phyloP scores from a whole-genome alignment of 1,140 invertebrate genomes.

The Subanguina moxae region DNA sequence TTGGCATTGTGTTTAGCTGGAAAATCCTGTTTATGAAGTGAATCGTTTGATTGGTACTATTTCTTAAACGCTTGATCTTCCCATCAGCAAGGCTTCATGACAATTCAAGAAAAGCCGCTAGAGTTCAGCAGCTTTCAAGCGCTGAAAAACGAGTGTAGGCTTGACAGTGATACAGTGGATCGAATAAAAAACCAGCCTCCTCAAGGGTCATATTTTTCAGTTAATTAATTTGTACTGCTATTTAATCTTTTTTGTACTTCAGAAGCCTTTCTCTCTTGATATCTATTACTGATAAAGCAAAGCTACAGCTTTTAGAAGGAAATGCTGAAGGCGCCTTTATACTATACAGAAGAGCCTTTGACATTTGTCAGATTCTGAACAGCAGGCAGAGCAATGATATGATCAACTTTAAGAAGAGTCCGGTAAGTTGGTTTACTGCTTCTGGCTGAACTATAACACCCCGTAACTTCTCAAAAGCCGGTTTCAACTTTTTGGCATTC shows the following conservation, averaged over 20 bases:
- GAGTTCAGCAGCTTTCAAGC: neutral
- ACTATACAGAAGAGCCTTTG: neutral
- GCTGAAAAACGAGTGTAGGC: neutral
- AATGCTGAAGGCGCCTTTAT: neutral
- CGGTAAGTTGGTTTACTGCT: neutral
- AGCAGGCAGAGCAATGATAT: neutral
- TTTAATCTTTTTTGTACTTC: neutral
- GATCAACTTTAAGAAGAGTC: neutral
- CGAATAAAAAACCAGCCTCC: no score
- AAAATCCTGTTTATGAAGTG: conserved; percentile 1
- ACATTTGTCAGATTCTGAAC: conserved; percentile 4
- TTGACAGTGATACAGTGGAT: neutral
- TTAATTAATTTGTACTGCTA: neutral
- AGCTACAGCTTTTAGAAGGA: neutral
- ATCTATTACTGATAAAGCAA: neutral
- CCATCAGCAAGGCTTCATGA: no score
- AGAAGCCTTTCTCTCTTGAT: conserved; percentile 6
- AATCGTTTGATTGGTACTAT: neutral
- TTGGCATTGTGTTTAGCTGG: neutral
- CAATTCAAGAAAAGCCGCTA: no score
- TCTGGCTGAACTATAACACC: no score
- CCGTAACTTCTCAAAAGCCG: no score
- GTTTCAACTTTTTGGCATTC: no score
- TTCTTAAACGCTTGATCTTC: neutral
- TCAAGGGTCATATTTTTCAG: no score